These are phyloP conservation scores for Ethmia dodecea DNA, from an alignment of 2,888 invertebrate species.

Conservation along the genomic window DNA sequence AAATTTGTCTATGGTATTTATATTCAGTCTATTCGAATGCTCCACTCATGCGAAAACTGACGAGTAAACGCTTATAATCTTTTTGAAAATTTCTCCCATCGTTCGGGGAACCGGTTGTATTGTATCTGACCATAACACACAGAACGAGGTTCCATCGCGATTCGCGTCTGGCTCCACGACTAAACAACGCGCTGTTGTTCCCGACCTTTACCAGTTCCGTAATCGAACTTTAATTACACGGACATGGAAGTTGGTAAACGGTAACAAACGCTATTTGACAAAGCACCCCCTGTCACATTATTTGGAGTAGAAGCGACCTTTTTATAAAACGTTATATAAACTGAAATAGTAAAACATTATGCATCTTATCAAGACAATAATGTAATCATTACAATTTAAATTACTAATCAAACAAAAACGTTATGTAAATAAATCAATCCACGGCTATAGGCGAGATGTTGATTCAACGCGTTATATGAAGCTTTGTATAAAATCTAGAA, in stretches of 20 bases:
- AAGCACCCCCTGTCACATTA: too few relatives aligned
- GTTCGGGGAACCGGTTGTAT: constrained; percentile 24
- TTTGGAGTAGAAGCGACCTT: constrained; percentile 19
- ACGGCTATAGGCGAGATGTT: too few relatives aligned
- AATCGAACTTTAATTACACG: constrained; percentile 31
- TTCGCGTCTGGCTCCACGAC: constrained; percentile 3
- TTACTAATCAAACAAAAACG: too few relatives aligned
- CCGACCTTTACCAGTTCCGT: constrained; percentile 20
- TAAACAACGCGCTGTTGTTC: constrained; percentile 6
- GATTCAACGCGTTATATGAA: too few relatives aligned
- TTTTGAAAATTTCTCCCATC: constrained; percentile 19
- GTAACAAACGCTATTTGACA: constrained; percentile 13
- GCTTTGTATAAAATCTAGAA: constrained; percentile 19
- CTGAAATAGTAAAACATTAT: too few relatives aligned
- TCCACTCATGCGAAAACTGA: constrained; percentile 53
- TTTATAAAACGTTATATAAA: too few relatives aligned
- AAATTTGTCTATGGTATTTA: constrained; percentile 54
- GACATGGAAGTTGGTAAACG: constrained; percentile 16
- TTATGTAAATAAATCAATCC: too few relatives aligned
- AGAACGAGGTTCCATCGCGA: constrained; percentile 20
- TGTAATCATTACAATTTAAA: too few relatives aligned
- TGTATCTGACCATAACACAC: constrained; percentile 20
- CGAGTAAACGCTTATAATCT: constrained; percentile 4
- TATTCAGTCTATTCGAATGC: constrained; percentile 28
- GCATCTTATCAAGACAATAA: too few relatives aligned